Percentiles rank a stretch among this genome's conserved stretches.
Evolutionary conservation across 2,888 invertebrate species (phyloP).

Genomic region (Lasioglossum marginatum): DNA sequence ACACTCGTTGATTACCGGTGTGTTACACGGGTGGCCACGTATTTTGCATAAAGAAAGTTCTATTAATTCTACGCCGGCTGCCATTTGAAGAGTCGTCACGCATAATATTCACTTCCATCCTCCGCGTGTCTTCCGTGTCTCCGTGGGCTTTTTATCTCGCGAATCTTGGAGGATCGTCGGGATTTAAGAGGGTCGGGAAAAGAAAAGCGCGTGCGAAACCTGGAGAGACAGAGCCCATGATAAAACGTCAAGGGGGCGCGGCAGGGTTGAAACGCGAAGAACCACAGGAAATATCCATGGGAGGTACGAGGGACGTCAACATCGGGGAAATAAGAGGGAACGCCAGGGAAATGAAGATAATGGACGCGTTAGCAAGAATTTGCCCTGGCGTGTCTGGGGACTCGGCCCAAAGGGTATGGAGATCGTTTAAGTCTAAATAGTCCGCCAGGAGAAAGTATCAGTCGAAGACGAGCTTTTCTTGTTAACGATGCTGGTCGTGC

Average conservation of each 20-base stretch:
- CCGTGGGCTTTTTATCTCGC: slow-evolving; percentile 27
- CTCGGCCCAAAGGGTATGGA: background rate
- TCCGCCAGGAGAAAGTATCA: background rate
- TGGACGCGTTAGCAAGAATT: slow-evolving; percentile 21
- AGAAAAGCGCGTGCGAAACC: background rate
- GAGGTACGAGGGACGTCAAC: background rate
- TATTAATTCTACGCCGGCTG: background rate
- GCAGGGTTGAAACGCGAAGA: background rate
- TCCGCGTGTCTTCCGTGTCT: background rate
- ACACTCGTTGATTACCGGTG: background rate
- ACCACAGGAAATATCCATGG: background rate
- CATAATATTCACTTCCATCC: background rate
- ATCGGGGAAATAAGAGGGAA: slow-evolving; percentile 2
- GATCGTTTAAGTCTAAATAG: background rate
- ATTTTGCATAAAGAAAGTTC: background rate
- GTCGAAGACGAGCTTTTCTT: background rate
- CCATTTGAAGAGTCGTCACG: background rate
- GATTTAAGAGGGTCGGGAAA: slow-evolving; percentile 20
- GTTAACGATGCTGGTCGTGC: slow-evolving; percentile 4
- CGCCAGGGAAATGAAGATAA: slow-evolving; percentile 12
- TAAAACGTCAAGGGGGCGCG: background rate
- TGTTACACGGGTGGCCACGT: background rate
- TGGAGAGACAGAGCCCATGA: background rate
- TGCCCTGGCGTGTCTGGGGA: background rate
- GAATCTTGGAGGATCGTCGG: slow-evolving; percentile 27